Evolutionary conservation across 2,113 vertebrate genomes (phyloP).

Genomic region (Lepidothrix coronata): DNA sequence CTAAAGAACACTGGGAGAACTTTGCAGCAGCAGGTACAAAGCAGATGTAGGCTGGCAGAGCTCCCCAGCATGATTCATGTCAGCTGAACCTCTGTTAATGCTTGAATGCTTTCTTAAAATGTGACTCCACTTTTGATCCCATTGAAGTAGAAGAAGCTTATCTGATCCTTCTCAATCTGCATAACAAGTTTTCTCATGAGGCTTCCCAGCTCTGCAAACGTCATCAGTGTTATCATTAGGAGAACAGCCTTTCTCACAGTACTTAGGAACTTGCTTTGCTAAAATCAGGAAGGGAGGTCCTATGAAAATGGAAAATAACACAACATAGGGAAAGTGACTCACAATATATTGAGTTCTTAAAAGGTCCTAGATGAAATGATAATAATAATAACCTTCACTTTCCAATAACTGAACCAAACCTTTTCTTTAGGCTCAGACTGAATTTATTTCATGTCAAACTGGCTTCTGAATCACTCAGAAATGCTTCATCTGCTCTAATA

Average conservation of each 20-base stretch:
- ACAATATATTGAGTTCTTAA: background rate
- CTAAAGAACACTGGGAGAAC: background rate
- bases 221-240: constrained; percentile 36
- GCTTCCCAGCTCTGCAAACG: constrained; percentile 14
- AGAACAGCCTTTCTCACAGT: constrained; percentile 43
- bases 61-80: background rate
- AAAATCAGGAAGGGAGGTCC: constrained; percentile 46
- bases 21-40: background rate
- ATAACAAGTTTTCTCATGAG: constrained; percentile 3
- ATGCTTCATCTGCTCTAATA: background rate
- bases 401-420: background rate
- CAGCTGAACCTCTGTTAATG: background rate
- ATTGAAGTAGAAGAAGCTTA: background rate
- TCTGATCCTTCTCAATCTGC: constrained; percentile 13
- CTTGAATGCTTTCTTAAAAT: background rate
- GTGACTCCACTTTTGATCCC: background rate
- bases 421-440: background rate
- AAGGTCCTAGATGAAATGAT: background rate
- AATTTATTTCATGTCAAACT: background rate
- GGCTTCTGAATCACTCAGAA: background rate
- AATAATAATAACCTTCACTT: background rate
- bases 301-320: constrained; percentile 27
- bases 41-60: background rate
- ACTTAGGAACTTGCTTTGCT: constrained; percentile 20
- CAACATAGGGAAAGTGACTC: constrained; percentile 48